Evolutionary conservation across 2,888 invertebrate species (phyloP).

Genomic region (Cantharis rufa): DNA sequence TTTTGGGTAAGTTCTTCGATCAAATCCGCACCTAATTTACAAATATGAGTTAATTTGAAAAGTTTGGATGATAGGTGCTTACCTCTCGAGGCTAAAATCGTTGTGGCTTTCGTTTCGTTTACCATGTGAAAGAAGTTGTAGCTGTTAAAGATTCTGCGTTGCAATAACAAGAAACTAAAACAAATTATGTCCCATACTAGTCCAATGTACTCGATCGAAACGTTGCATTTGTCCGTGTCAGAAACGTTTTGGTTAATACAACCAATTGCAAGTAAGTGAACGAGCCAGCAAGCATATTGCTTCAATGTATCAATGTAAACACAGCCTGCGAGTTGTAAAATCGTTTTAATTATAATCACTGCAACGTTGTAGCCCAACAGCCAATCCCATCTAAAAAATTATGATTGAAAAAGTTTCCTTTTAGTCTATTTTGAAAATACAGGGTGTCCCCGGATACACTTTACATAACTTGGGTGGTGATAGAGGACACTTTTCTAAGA

Average conservation of each 20-base stretch:
- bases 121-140: slow-evolving; percentile 98
- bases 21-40: slow-evolving; percentile 82
- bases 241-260: slow-evolving; percentile 62
- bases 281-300: slow-evolving; percentile 69
- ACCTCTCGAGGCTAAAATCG: slow-evolving; percentile 87
- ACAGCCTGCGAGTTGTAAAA: slow-evolving; percentile 91
- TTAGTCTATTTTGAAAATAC: too few species aligned
- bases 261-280: slow-evolving; percentile 86
- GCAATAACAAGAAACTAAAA: slow-evolving; percentile 90
- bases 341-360: slow-evolving; percentile 85
- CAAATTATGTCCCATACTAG: slow-evolving; percentile 95
- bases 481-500: too few species aligned
- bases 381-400: slow-evolving; percentile 76
- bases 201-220: slow-evolving; percentile 82
- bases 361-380: slow-evolving; percentile 87
- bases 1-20: slow-evolving; percentile 90
- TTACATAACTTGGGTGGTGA: too few species aligned
- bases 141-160: slow-evolving; percentile 89
- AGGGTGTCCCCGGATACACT: too few species aligned
- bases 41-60: background rate
- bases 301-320: slow-evolving; percentile 71
- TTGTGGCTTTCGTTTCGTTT: slow-evolving; percentile 93
- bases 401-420: background rate
- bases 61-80: slow-evolving; percentile 2
- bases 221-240: slow-evolving; percentile 60